Evolutionary conservation across 2,113 vertebrate species (phyloP), one percentile per base, ranked within the genome.

Genomic region (Corythaeola cristata): DNA sequence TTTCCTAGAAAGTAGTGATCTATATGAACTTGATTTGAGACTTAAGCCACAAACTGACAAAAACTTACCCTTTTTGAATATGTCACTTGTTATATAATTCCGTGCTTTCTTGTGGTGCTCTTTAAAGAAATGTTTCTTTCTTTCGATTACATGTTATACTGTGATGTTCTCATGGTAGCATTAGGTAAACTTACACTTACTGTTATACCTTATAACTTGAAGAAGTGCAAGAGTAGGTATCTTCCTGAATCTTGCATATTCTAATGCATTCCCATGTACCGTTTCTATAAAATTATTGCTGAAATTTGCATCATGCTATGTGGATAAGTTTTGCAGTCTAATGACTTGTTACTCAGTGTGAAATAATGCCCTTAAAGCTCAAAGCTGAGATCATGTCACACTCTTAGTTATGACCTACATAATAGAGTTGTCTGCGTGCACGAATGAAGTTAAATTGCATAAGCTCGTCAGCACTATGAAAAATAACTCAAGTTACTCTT

Each of bases 281-380:
- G 39, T 69, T 82, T 77, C 72, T 76, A 3, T 26, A n/a, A 39
- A 72, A 12, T 75, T 90, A 68, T 44, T 87, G 41, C 73, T 81
- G 69, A 89, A 63, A 93, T 81, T 71, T 75, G 35, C 58, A 56
- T 92, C 68, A 8, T 62, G 69, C 56, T 60, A 8, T 16, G 71
- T 63, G 72, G 69, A 5, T 88, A 71, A 77, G 53, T 92, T 94
- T 87, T 88, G 69, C 80, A 81, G 92, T 68, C 64, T 94, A 86
- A 85, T 86, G 79, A 60, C 66, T 91, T 59, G 63, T 94, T 93
- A 84, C 72, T 90, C 72, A 87, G 62, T 53, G 75, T 92, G 83
- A 93, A 95, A 81, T 90, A 92, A 81, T 41, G 66, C 63, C 39
- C 88, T 96, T 75, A 77, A 75, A 95, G 88, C 88, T 90, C 56